A percentile compares a stretch with the other conserved stretches of the same genome.
phyloP scores from a whole-genome alignment of 2,797 vertebrate species.

The Macrochelys suwanniensis region DNA sequence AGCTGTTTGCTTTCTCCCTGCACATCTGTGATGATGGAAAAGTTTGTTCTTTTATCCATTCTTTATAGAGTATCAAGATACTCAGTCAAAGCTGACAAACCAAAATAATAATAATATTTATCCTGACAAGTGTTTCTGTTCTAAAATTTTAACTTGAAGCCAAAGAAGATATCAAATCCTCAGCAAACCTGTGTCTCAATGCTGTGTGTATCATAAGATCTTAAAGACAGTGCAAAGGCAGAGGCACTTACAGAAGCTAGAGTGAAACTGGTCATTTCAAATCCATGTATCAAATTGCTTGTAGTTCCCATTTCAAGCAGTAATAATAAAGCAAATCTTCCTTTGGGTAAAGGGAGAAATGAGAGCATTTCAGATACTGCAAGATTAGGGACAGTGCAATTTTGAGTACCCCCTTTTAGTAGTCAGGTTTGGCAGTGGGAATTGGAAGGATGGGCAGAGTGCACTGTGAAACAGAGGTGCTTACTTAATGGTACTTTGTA shows the following conservation, averaged over 20 bases:
- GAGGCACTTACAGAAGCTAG: background rate
- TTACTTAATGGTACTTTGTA: background rate
- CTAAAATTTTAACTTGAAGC: background rate
- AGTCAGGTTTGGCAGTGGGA: background rate
- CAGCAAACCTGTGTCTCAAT: background rate
- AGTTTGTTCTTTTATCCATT: background rate
- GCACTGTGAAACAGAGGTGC: background rate
- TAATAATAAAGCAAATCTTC: background rate
- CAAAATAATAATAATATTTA: background rate
- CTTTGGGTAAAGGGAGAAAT: background rate
- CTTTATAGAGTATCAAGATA: background rate
- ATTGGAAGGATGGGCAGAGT: background rate
- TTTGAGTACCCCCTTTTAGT: background rate
- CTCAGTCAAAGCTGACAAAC: background rate
- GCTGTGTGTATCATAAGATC: background rate
- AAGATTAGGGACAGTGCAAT: background rate
- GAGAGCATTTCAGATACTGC: background rate
- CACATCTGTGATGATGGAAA: background rate
- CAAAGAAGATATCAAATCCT: background rate
- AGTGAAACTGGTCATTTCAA: background rate
- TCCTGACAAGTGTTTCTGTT: background rate
- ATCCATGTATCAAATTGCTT: background rate
- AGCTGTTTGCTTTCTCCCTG: background rate
- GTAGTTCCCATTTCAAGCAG: background rate
- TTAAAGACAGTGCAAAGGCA: background rate